Conservation (phyloP, 2,797 vertebrate species). For the Atherinosoma microstoma region DNA sequence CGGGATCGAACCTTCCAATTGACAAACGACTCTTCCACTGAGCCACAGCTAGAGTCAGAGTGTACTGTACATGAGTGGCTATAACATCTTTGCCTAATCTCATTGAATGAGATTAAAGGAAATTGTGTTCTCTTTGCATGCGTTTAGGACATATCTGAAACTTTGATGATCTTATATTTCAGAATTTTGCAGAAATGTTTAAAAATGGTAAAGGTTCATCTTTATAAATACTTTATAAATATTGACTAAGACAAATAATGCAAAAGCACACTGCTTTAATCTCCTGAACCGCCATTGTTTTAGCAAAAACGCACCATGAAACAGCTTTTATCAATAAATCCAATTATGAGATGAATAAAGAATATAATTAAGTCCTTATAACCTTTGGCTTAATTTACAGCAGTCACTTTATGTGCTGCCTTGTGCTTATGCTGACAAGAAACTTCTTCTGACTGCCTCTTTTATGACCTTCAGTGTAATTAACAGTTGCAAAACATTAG, state of each 20-base stretch:
- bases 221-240: neutral
- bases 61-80: neutral
- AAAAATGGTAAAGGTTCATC: neutral
- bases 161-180: neutral
- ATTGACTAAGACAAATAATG: neutral
- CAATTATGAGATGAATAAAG: neutral
- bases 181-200: neutral
- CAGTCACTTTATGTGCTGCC: slow-evolving; percentile 17
- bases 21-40: no score
- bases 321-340: neutral
- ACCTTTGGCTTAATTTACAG: slow-evolving; percentile 29
- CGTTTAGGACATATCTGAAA: neutral
- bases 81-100: no score
- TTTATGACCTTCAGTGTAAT: slow-evolving; percentile 73
- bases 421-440: slow-evolving; percentile 37
- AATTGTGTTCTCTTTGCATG: neutral
- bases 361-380: neutral
- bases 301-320: neutral
- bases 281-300: neutral
- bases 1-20: no score
- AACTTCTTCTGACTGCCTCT: slow-evolving; percentile 49
- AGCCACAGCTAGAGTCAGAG: no score
- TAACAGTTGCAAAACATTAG: slow-evolving; percentile 74
- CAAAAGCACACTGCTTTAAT: neutral
- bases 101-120: neutral